Base-by-base conservation (phyloP, 2,113 vertebrate genomes). In the Drymodes brunneopygia region DNA sequence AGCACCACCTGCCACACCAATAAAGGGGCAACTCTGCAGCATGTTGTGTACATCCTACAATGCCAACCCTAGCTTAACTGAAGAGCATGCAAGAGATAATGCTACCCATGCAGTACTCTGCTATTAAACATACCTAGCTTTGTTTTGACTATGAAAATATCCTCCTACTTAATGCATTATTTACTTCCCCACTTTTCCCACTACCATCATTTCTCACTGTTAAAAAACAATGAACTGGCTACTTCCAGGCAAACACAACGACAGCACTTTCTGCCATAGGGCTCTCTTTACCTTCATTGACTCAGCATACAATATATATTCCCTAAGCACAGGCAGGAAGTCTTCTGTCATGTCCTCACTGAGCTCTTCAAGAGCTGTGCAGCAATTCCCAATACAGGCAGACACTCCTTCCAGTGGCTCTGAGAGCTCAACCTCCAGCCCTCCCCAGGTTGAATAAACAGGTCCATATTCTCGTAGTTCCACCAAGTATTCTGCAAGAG, bases 281-380 rank as follows among this genome's bases (percentile, higher is more conserved):
- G 13, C 21, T 80, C 28, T 51, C 71, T 66, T 98, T 97, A 99
- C 99, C 99, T 99, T 99, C 99, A 99, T 99, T 18, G 99, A 99
- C 72, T 99, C 99, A 0, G 99, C 98, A 93, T 99, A 99, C 62
- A 99, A 97, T 51, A 99, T 97, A 54, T 99, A 99, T 91, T 99
- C 99, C 94, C 99, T 97, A 65, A 99, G 98, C 7, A 99, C 99
- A 13, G 99, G 99, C 61, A 99, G 98, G 72, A 99, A 98, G 88
- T 99, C 99, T 86, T 99, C 99, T 10, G 98, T 99, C 98, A 99
- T 99, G 92, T 98, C 98, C 58, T 99, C 99, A 1, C 98, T 99
- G 73, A 99, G 98, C 51, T 99, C 99, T 71, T 99, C 99, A 96
- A 99, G 97, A 22, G 98, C 98, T 1, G 98, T 94, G 25, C 98